These are phyloP conservation scores for Psylliodes chrysocephalus DNA, from an alignment of 2,888 invertebrate species.

Conservation along the genomic window DNA sequence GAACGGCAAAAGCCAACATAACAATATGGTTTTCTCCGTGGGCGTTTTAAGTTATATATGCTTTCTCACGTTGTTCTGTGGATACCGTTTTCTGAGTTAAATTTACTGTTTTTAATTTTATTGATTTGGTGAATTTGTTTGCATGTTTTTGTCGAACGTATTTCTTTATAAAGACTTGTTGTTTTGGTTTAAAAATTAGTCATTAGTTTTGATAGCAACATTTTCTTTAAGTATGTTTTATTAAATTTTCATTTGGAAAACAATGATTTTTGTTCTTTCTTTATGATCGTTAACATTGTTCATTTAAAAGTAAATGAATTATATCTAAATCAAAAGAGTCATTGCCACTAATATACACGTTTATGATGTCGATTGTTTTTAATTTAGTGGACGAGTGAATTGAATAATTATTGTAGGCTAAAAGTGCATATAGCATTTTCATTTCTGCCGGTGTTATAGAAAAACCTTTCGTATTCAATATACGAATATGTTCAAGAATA, in stretches of 20 bases:
- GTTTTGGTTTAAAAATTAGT: not conserved
- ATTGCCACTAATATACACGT: constrained; percentile 10
- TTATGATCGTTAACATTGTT: constrained; percentile 2
- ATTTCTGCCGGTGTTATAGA: constrained; percentile 4
- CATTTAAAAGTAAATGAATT: not conserved
- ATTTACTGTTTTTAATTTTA: too few species aligned
- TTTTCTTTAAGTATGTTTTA: constrained; percentile 2
- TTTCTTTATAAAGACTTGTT: not conserved
- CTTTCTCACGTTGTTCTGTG: too few species aligned
- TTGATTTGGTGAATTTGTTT: too few species aligned
- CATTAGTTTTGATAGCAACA: not conserved
- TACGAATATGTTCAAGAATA: constrained; percentile 9
- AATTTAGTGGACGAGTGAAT: constrained; percentile 17
- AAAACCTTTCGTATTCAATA: constrained; percentile 27
- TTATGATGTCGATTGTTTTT: constrained; percentile 18
- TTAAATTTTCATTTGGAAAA: too few species aligned
- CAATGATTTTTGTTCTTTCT: too few species aligned
- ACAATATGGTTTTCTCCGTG: too few species aligned
- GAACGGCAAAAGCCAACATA: too few species aligned
- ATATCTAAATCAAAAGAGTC: constrained; percentile 12
- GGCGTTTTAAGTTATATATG: not conserved
- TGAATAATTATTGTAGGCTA: too few species aligned
- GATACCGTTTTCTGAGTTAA: too few species aligned
- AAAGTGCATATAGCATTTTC: too few species aligned
- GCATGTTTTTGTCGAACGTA: too few species aligned